Base-by-base conservation (phyloP, 2,888 invertebrate species). In the Lasiommata megera region DNA sequence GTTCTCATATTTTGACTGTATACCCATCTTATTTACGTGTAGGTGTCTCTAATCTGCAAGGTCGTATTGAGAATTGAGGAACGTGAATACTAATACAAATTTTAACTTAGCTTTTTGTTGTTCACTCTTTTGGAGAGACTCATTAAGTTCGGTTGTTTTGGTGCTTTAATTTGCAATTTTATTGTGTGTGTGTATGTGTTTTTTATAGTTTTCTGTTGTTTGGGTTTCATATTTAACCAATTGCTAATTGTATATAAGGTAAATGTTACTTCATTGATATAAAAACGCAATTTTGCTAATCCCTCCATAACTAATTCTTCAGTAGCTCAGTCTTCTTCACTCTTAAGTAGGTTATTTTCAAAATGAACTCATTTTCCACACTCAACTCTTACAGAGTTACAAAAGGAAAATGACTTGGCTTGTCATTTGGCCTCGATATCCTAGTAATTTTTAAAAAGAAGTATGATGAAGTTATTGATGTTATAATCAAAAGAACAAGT, bases 11-110 rank as follows among this genome's bases (percentile, higher is more conserved):
- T 77, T 67, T 70, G 66, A 58, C 43, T 58, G 51, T 57, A 36
- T 57, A 34, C 57, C 59, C 56, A 63, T 62, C 54, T 51, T 52
- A 56, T 67, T 72, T 71, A 77, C 80, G 80, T 81, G 88, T 88
- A 82, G 87, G 84, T 74, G 84, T 79, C 67, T 75, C 72, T 72
- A 73, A 80, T 79, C 66, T 58, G 63, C 84, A 88, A 88, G 88
- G 88, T 79, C 80, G 67, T 64, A 61, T 63, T 59, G 66, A 58
- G 64, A 69, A 66, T 65, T 66, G 59, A 58, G 71, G 28, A 37
- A 29, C n/a, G 60, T 67, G 65, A 71, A 69, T 73, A 64, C 66
- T 64, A 67, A 74, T n/a, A 51, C 18, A 12, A 31, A 38, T 18
- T 56, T 56, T 17, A 46, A 58, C 63, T 31, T 31, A 11, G 34